Conservation (phyloP, 2,113 vertebrate species). For the Mormyrus iriodes region DNA sequence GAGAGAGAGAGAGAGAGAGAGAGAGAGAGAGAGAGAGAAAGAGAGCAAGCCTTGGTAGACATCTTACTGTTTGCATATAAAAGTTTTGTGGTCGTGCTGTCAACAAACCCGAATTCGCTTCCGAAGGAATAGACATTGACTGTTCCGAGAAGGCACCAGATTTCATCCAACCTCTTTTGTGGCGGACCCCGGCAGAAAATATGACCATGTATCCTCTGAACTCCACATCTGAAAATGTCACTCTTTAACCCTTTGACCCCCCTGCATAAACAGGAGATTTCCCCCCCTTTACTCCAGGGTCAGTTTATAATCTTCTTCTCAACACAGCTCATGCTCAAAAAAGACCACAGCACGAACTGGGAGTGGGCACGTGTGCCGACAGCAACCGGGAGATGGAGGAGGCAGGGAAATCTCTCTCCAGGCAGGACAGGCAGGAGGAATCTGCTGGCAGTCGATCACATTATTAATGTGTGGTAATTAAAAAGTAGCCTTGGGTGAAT, state of each 20-base stretch:
- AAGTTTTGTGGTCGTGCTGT: conserved; percentile 44
- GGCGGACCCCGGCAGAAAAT: conserved; percentile 14
- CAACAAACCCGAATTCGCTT: conserved; percentile 32
- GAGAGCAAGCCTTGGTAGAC: conserved; percentile 25
- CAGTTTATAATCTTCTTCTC: background rate
- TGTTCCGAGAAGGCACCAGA: conserved; percentile 3
- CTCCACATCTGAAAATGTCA: background rate
- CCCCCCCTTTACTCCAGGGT: background rate
- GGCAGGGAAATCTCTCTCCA: background rate
- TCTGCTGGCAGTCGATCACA: conserved; percentile 23
- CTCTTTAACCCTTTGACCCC: background rate
- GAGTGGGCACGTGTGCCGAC: background rate
- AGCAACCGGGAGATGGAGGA: background rate
- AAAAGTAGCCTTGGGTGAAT: conserved; percentile 23
- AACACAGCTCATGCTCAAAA: background rate
- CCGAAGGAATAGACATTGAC: conserved; percentile 9
- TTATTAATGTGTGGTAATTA: conserved; percentile 35
- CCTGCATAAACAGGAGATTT: background rate
- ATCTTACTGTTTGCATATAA: conserved; percentile 51
- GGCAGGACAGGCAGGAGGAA: conserved; percentile 20
- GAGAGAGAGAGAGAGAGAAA: background rate
- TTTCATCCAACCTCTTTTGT: conserved; percentile 25
- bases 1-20: background rate
- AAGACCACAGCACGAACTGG: background rate
- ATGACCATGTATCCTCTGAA: conserved; percentile 3